phyloP scores from a whole-genome alignment of 2,888 invertebrate genomes.

The Pediacus dermestoides region DNA sequence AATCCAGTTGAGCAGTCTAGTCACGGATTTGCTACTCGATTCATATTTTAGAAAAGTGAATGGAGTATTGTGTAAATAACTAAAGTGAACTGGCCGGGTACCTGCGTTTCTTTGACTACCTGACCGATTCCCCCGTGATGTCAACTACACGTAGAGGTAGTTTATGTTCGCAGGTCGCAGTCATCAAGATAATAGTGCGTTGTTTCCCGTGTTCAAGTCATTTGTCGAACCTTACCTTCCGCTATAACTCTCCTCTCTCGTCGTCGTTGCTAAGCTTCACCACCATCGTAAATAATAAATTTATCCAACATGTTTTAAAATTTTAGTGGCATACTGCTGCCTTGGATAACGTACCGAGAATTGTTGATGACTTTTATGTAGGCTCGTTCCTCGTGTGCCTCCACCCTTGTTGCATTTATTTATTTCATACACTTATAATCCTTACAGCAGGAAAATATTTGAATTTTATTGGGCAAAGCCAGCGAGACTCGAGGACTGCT shows the following conservation, averaged over 20 bases:
- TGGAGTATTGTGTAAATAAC: slow-evolving; percentile 35
- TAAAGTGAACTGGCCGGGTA: slow-evolving; percentile 20
- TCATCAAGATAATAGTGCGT: slow-evolving; percentile 33
- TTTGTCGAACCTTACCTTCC: slow-evolving; percentile 27
- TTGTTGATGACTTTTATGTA: slow-evolving; percentile 22
- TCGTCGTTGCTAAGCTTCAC: slow-evolving; percentile 13
- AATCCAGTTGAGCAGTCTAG: slow-evolving; percentile 20
- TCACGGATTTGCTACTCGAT: slow-evolving; percentile 34
- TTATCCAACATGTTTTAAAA: slow-evolving; percentile 30
- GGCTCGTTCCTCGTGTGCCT: background rate
- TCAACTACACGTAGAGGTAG: slow-evolving; percentile 27
- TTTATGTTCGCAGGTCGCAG: slow-evolving; percentile 29
- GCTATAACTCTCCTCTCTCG: slow-evolving; percentile 17
- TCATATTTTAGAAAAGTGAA: slow-evolving; percentile 44
- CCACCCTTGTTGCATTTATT: slow-evolving; percentile 7
- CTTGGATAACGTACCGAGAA: slow-evolving; percentile 28
- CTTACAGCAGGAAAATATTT: slow-evolving; percentile 1
- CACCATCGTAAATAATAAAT: slow-evolving; percentile 31
- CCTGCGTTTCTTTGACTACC: slow-evolving; percentile 13
- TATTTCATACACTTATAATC: slow-evolving; percentile 8
- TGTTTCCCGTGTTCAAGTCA: slow-evolving; percentile 36
- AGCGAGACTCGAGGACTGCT: too few species aligned
- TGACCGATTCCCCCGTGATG: slow-evolving; percentile 13
- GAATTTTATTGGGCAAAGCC: slow-evolving; percentile 6
- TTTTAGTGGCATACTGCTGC: slow-evolving; percentile 28